Evolutionary conservation across 92 coral and sea anemone species (phyloP).

Genomic region (Paragorgia papillata): DNA sequence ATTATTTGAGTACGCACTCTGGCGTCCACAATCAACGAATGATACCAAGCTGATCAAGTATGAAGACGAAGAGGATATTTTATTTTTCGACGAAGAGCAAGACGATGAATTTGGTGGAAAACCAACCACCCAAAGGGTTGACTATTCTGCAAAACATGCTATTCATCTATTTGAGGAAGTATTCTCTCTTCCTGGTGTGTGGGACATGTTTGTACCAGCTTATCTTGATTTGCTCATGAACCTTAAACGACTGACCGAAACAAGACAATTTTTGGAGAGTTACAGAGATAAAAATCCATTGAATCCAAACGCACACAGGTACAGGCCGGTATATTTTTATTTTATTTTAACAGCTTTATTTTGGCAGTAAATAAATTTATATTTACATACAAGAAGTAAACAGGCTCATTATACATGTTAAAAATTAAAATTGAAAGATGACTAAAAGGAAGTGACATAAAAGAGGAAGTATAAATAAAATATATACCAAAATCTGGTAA

Average conservation of each 20-base stretch:
- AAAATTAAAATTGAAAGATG: too few relatives aligned
- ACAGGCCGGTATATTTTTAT: not conserved
- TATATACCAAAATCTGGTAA: too few relatives aligned
- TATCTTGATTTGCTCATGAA: conserved; percentile 67
- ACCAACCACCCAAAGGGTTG: conserved; percentile 46
- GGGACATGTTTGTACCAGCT: conserved; percentile 79
- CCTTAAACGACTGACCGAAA: conserved; percentile 53
- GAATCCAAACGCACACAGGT: conserved; percentile 96
- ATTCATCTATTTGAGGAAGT: conserved; percentile 58
- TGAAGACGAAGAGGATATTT: not conserved
- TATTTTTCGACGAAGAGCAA: conserved; percentile 8
- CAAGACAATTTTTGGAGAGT: conserved; percentile 54
- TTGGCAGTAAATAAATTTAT: too few relatives aligned
- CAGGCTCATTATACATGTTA: too few relatives aligned
- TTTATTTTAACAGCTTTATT: too few relatives aligned
- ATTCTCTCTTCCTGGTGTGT: conserved; percentile 69
- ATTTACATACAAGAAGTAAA: too few relatives aligned
- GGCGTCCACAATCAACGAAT: conserved; percentile 58
- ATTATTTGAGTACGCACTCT: conserved; percentile 67
- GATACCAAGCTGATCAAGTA: not conserved
- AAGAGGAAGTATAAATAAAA: too few relatives aligned
- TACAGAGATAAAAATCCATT: conserved; percentile 78
- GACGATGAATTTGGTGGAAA: not conserved
- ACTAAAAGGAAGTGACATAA: too few relatives aligned
- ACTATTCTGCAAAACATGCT: conserved; percentile 70